These are phyloP conservation scores for Chrysotoxum bicinctum DNA, from an alignment of 2,888 invertebrate genomes.

Conservation along the genomic window DNA sequence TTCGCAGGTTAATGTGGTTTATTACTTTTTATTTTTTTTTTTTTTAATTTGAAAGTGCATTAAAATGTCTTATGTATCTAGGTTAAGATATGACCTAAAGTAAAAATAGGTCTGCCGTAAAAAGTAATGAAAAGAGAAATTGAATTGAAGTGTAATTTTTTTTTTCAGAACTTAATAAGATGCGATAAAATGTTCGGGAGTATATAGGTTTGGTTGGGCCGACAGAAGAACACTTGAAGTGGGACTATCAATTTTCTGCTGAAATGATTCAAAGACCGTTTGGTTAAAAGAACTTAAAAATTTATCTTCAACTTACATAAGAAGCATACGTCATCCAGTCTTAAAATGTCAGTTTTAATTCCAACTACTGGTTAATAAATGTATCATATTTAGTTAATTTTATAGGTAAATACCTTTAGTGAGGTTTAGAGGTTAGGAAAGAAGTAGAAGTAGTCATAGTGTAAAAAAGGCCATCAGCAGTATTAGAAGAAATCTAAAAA, in stretches of 20 bases:
- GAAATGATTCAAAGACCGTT: too few species aligned
- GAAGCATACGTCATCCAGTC: too few species aligned
- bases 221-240: not conserved
- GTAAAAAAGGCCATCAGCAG: too few species aligned
- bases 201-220: not conserved
- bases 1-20: not conserved
- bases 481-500: too few species aligned
- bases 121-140: conserved; percentile 26
- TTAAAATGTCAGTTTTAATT: too few species aligned
- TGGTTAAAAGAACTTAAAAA: too few species aligned
- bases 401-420: too few species aligned
- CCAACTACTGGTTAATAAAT: too few species aligned
- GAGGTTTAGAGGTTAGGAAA: too few species aligned
- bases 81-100: conserved; percentile 55
- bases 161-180: not conserved
- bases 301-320: too few species aligned
- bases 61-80: conserved; percentile 21
- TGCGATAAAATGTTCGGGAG: not conserved
- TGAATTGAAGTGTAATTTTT: not conserved
- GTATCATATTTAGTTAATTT: too few species aligned
- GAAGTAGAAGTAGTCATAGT: too few species aligned
- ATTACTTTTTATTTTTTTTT: not conserved
- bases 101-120: conserved; percentile 2
- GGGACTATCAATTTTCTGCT: not conserved
- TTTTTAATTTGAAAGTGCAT: not conserved